Conservation (phyloP, 1,140 invertebrate species). For the Gryllus bimaculatus region DNA sequence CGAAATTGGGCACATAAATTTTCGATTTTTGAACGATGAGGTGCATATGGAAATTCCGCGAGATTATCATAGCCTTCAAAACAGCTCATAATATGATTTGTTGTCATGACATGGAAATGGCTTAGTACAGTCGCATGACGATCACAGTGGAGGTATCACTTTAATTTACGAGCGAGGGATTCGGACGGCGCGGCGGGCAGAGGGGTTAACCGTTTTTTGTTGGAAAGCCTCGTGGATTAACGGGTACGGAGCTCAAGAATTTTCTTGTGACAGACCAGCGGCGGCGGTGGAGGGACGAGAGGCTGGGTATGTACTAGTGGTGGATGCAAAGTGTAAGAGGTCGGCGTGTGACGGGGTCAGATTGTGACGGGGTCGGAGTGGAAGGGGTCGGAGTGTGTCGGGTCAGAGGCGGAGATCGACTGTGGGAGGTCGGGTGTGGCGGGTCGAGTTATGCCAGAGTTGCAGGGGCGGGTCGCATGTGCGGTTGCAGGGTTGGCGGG, state of each 20-base stretch:
- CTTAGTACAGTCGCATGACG: not conserved
- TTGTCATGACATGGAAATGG: not conserved
- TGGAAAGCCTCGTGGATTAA: not conserved
- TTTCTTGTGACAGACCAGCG: not conserved
- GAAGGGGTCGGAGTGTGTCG: too few species aligned
- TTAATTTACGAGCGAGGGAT: not conserved
- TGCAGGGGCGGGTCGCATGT: too few species aligned
- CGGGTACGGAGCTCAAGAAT: too few species aligned
- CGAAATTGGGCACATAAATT: not conserved
- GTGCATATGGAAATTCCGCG: not conserved
- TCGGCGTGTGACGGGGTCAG: too few species aligned
- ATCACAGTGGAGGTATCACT: not conserved
- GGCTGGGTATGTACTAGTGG: too few species aligned
- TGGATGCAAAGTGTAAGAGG: too few species aligned
- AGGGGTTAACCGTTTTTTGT: not conserved
- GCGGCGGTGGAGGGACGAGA: not conserved
- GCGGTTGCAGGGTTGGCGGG: too few species aligned
- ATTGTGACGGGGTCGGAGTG: too few species aligned
- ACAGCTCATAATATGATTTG: slow-evolving; percentile 1
- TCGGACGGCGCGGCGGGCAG: not conserved
- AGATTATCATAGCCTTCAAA: slow-evolving; percentile 5
- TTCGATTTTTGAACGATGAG: slow-evolving; percentile 4
- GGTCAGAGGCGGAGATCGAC: too few species aligned
- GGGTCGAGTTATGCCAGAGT: too few species aligned
- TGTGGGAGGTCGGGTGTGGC: too few species aligned